phyloP scores from a whole-genome alignment of 2,888 invertebrate species.

The Hypercompe scribonia region DNA sequence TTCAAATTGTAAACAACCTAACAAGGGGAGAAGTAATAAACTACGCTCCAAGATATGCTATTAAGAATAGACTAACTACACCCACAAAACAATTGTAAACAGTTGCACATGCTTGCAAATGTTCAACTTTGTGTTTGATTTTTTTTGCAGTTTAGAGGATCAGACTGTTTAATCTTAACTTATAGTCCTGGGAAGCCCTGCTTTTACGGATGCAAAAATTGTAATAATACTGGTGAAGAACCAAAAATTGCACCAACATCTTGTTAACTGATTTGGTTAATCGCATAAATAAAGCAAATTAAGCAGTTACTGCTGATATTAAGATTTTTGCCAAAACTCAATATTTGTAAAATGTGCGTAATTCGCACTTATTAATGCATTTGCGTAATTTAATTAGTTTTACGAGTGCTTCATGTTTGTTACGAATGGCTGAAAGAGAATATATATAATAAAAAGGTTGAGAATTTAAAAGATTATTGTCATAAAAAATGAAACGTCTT shows the following conservation, averaged over 20 bases:
- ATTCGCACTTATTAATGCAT: conserved; percentile 78
- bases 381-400: conserved; percentile 83
- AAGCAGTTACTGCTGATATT: conserved; percentile 63
- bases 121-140: neutral
- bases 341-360: conserved; percentile 60
- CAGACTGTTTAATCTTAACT: neutral
- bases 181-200: neutral
- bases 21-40: conserved; percentile 5
- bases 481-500: conserved; percentile 73
- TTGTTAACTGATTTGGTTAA: neutral
- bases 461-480: conserved; percentile 60
- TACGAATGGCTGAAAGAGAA: conserved; percentile 72
- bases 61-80: neutral
- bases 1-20: neutral
- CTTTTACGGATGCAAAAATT: neutral
- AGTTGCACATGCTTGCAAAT: neutral
- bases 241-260: too few relatives aligned
- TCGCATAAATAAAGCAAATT: conserved; percentile 26
- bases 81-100: neutral
- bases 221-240: neutral
- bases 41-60: neutral
- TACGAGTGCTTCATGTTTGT: conserved; percentile 70
- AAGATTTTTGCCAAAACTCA: conserved; percentile 71
- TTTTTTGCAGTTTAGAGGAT: neutral
- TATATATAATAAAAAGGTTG: conserved; percentile 56